phyloP scores from a whole-genome alignment of 2,113 vertebrate genomes.

The Aegotheles bennettii region DNA sequence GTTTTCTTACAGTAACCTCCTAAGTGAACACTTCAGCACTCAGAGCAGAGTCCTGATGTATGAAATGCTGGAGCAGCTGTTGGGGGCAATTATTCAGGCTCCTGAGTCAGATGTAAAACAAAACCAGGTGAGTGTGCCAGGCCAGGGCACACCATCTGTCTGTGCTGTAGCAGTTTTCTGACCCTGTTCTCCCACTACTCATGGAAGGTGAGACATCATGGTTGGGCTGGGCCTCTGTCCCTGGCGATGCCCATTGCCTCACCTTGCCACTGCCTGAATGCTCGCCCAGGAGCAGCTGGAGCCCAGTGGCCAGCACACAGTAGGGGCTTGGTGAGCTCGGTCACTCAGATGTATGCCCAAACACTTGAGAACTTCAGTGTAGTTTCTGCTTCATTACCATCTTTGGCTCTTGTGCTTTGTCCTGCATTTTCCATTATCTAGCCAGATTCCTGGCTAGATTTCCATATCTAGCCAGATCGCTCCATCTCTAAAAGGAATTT shows the following conservation, averaged over 20 bases:
- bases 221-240: background rate
- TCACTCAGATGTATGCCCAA: background rate
- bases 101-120: background rate
- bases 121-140: background rate
- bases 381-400: background rate
- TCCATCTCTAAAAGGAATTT: background rate
- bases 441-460: background rate
- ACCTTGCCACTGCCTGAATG: background rate
- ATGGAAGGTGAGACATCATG: accelerated
- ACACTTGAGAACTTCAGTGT: background rate
- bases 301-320: background rate
- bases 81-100: background rate
- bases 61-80: background rate
- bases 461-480: too few relatives aligned
- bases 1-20: background rate
- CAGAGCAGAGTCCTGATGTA: background rate
- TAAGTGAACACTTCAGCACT: background rate
- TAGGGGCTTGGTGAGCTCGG: background rate
- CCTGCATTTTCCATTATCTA: background rate
- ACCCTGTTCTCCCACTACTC: background rate
- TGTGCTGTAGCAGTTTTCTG: background rate
- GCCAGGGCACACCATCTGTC: accelerated
- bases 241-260: background rate
- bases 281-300: background rate
- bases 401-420: background rate